Conservation (phyloP, 2,113 vertebrate genomes). For the Myotis brandtii region DNA sequence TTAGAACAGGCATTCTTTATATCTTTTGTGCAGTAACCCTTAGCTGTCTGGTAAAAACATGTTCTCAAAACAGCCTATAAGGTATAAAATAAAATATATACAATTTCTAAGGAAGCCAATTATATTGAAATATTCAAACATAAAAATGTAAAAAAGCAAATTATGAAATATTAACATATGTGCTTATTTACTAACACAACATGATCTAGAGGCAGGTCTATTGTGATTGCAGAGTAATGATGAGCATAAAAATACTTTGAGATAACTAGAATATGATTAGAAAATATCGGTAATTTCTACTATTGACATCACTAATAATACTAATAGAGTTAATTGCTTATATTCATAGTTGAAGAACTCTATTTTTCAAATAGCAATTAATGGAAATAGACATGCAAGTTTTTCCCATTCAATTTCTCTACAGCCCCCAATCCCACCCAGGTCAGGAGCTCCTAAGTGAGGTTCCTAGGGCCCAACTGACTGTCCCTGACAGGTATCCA, state of each 20-base stretch:
- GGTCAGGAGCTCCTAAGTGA: not conserved
- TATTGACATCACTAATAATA: not conserved
- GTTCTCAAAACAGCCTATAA: slow-evolving; percentile 14
- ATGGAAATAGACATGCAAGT: not conserved
- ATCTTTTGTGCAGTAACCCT: not conserved
- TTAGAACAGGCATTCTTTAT: not conserved
- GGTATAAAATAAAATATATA: not conserved
- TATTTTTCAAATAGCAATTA: not conserved
- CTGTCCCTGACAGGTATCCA: not conserved
- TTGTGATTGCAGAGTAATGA: slow-evolving; percentile 36
- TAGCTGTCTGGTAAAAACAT: not conserved
- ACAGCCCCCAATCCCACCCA: not conserved
- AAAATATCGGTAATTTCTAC: not conserved
- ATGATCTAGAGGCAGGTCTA: not conserved
- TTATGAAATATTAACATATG: not conserved
- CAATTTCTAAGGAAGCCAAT: not conserved
- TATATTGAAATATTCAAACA: slow-evolving; percentile 1
- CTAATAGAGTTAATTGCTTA: not conserved
- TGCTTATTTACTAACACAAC: slow-evolving; percentile 21
- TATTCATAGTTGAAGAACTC: not conserved
- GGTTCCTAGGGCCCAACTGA: not conserved
- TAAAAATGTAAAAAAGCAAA: not conserved
- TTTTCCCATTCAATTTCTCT: not conserved
- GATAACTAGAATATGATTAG: not conserved
- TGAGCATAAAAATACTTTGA: not conserved